Conservation (phyloP, 2,797 vertebrate genomes). For the Neopelma chrysocephalum region DNA sequence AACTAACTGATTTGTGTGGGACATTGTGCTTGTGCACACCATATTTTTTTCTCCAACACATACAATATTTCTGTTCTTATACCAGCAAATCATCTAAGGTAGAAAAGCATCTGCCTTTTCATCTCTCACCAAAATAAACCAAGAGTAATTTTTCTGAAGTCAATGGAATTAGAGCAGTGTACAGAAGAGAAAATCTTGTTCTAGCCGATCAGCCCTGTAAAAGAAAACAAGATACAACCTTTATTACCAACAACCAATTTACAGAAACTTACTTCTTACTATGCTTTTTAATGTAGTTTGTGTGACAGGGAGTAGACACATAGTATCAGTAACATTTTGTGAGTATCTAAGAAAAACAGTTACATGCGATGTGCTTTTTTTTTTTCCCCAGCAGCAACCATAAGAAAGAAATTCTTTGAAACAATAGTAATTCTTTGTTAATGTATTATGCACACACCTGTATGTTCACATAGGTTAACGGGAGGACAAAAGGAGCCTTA, state of each 20-base stretch:
- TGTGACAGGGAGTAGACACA: slow-evolving; percentile 1
- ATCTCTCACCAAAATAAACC: neutral
- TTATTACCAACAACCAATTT: neutral
- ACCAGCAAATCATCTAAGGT: slow-evolving; percentile 46
- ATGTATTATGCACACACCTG: slow-evolving; percentile 56
- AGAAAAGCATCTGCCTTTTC: slow-evolving; percentile 50
- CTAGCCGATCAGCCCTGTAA: neutral
- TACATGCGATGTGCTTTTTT: neutral
- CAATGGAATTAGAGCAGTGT: neutral
- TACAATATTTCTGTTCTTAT: slow-evolving; percentile 63
- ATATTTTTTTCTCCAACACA: slow-evolving; percentile 57
- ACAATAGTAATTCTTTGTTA: slow-evolving; percentile 35
- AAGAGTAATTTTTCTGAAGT: neutral
- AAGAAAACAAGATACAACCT: slow-evolving; percentile 44
- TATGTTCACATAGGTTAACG: neutral
- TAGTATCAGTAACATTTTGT: slow-evolving; percentile 39
- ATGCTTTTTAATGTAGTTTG: slow-evolving; percentile 21
- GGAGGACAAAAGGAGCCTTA: slow-evolving; percentile 47
- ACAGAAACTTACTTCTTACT: neutral
- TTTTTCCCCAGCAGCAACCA: neutral
- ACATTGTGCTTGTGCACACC: slow-evolving; percentile 46
- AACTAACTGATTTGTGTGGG: slow-evolving; percentile 65
- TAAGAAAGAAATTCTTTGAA: slow-evolving; percentile 37
- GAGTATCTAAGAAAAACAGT: slow-evolving; percentile 65
- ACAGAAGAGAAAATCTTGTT: slow-evolving; percentile 22